A percentile compares a stretch with the other conserved stretches of the same genome.
Evolutionary conservation across 1,140 invertebrate genomes (phyloP).

Genomic region (Patella vulgata): DNA sequence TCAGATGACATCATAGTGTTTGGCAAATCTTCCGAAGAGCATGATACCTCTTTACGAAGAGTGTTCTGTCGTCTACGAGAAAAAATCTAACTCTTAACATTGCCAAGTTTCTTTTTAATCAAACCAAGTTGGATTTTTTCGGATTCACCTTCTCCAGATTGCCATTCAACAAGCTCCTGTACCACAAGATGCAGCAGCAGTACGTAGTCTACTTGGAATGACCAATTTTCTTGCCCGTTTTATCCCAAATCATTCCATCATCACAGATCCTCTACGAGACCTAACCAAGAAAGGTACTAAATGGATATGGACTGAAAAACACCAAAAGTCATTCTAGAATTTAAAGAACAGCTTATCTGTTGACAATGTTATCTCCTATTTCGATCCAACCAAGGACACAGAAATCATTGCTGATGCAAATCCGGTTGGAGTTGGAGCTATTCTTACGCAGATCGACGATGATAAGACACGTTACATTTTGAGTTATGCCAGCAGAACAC

Average conservation of each 20-base stretch:
- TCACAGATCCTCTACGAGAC: constrained; percentile 21
- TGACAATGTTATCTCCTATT: constrained; percentile 32
- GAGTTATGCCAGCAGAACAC: constrained; percentile 29
- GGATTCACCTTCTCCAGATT: constrained; percentile 38
- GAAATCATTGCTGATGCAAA: constrained; percentile 31
- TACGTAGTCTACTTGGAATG: constrained; percentile 42
- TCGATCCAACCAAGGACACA: constrained; percentile 27
- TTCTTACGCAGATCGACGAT: constrained; percentile 19
- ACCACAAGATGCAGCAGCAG: constrained; percentile 22
- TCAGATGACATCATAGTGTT: constrained; percentile 43
- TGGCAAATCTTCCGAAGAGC: constrained; percentile 29
- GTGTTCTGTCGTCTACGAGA: constrained; percentile 31
- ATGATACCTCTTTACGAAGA: constrained; percentile 34
- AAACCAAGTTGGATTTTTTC: constrained; percentile 34
- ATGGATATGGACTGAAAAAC: constrained; percentile 22
- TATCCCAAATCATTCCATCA: constrained; percentile 23
- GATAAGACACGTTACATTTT: background rate
- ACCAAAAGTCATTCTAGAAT: constrained; percentile 19
- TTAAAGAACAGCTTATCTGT: constrained; percentile 23
- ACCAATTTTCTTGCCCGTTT: constrained; percentile 25
- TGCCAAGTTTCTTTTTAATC: constrained; percentile 39
- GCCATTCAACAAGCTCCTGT: constrained; percentile 9
- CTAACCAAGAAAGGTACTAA: constrained; percentile 18
- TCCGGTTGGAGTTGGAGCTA: constrained; percentile 31
- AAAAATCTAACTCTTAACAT: constrained; percentile 38